These are phyloP conservation scores for Bungarus multicinctus DNA, from an alignment of 2,113 vertebrate species.

Conservation along the genomic window DNA sequence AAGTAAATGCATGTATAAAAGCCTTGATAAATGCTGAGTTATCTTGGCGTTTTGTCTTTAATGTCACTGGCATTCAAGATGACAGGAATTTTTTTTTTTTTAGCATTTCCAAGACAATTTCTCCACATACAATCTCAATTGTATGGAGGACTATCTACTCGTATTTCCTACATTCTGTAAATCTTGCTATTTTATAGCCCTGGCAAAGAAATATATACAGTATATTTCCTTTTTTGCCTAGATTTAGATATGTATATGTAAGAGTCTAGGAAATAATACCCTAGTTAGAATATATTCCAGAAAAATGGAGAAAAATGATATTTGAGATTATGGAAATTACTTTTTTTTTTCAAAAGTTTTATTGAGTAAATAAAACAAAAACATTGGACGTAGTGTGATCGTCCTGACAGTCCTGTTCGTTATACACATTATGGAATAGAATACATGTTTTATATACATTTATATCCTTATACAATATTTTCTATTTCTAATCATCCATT, in stretches of 20 bases:
- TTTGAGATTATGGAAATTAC: not conserved
- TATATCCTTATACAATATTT: no score
- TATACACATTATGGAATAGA: no score
- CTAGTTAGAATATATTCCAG: no score
- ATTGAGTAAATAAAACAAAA: no score
- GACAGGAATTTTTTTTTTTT: not conserved
- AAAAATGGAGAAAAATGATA: not conserved
- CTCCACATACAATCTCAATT: not conserved
- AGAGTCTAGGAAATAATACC: not conserved
- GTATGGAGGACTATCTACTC: not conserved
- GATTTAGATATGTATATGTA: not conserved
- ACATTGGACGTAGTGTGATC: no score
- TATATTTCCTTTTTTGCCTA: not conserved
- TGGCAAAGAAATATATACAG: not conserved
- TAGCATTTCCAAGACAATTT: not conserved
- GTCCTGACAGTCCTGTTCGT: no score
- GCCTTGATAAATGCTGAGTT: conserved; percentile 25
- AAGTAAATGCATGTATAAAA: conserved; percentile 38
- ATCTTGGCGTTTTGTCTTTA: not conserved
- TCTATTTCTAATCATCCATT: no score
- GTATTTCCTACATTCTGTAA: not conserved
- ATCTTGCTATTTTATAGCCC: not conserved
- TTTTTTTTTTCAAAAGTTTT: no score
- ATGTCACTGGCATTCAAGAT: not conserved
- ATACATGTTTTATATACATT: no score